phyloP scores from a whole-genome alignment of 2,113 vertebrate species.

The Mormyrus iriodes region DNA sequence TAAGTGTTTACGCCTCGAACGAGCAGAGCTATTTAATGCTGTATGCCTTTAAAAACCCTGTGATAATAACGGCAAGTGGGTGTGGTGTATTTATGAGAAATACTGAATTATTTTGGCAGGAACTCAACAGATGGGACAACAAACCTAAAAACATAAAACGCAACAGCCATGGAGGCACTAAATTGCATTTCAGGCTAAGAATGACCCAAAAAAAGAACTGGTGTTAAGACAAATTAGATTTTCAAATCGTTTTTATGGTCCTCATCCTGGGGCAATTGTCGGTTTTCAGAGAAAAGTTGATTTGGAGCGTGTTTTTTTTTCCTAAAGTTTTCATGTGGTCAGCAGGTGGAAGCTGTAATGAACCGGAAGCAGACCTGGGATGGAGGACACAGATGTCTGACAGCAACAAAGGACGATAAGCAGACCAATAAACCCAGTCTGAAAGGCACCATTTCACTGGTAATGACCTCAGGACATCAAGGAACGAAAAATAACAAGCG shows the following conservation, averaged over 20 bases:
- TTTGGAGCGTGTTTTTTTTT: background rate
- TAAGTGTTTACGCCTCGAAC: background rate
- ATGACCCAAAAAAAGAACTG: background rate
- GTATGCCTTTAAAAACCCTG: too few species aligned
- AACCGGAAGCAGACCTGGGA: background rate
- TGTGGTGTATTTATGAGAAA: background rate
- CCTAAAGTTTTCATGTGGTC: background rate
- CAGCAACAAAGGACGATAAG: background rate
- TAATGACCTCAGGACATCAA: background rate
- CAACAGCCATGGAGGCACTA: background rate
- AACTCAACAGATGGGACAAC: background rate
- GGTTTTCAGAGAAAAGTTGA: background rate
- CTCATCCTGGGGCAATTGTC: too few species aligned
- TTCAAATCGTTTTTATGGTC: too few species aligned
- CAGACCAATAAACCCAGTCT: background rate
- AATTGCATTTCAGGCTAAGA: background rate
- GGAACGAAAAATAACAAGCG: background rate
- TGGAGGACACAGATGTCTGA: background rate
- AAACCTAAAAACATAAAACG: background rate
- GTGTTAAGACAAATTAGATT: too few species aligned
- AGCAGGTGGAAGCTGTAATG: too few species aligned
- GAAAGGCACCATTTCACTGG: background rate
- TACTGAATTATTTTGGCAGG: background rate
- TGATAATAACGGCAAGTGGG: background rate
- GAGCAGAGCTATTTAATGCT: background rate